These are phyloP conservation scores for Anarsia innoxiella DNA, from an alignment of 2,888 invertebrate species.

Conservation along the genomic window DNA sequence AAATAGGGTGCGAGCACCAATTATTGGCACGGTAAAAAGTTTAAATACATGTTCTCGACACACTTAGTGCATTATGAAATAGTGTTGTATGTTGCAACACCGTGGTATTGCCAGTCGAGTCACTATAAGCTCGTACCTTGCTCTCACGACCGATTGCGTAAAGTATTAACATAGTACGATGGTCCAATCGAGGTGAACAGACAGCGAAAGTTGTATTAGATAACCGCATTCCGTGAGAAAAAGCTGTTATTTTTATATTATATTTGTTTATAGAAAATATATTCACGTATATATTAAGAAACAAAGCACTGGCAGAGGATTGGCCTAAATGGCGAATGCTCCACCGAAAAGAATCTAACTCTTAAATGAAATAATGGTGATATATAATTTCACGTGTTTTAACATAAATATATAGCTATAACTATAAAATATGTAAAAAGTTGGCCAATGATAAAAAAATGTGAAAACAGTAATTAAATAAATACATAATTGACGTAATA, in stretches of 20 bases:
- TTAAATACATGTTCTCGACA: constrained; percentile 5
- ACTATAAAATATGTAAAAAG: too few species aligned
- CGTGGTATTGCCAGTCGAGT: constrained; percentile 11
- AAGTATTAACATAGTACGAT: constrained; percentile 25
- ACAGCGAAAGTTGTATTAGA: constrained; percentile 11
- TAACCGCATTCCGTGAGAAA: constrained; percentile 1
- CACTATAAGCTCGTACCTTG: constrained; percentile 11
- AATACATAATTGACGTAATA: too few species aligned
- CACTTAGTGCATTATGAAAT: constrained; percentile 6
- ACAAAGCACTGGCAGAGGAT: too few species aligned
- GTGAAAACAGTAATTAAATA: too few species aligned
- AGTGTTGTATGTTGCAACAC: constrained; percentile 11
- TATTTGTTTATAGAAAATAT: too few species aligned
- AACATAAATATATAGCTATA: too few species aligned
- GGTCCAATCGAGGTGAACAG: constrained; percentile 18
- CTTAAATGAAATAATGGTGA: too few species aligned
- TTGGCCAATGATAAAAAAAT: too few species aligned
- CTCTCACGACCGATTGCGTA: constrained; percentile 22
- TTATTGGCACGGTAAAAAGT: constrained; percentile 19
- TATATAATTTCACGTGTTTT: too few species aligned
- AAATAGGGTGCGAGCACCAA: constrained; percentile 7
- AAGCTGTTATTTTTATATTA: not conserved
- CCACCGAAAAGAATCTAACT: too few species aligned
- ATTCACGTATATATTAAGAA: not conserved
- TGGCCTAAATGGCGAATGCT: too few species aligned